Evolutionary conservation across 2,113 vertebrate species (phyloP), one percentile per base, ranked within the genome.

Genomic region (Alligator sinensis): DNA sequence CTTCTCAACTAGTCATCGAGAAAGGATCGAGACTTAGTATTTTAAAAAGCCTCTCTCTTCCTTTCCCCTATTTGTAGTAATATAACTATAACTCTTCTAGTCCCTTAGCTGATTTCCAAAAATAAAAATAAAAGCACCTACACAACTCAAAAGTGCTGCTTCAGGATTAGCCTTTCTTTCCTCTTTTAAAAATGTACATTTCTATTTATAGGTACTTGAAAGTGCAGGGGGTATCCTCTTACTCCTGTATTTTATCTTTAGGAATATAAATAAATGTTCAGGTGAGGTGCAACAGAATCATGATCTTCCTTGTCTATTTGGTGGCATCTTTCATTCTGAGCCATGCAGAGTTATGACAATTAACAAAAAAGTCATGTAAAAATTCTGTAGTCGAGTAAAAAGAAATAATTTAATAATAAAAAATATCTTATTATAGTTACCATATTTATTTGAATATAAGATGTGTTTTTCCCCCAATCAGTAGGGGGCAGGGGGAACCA

Each of bases 61-160:
- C 59, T 68, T 21, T 64, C 13, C 21, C n/a, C 34, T 24, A 34
- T 72, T 47, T 21, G 17, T 24, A 70, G 68, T 21, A 70, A 70
- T 28, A 30, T 55, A 38, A 77, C 4, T 54, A 6, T 27, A 47
- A 9, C 4, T 62, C 54, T 74, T 27, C 28, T 28, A 63, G 9
- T 64, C 55, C 16, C 15, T 80, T 18, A 57, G n/a, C 30, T 79
- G 59, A 14, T 38, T 79, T 72, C 58, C 38, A 77, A 63, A 92
- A 86, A 77, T 58, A 55, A 77, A 72, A 83, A 15, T 6, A 84
- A 75, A 75, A 30, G 21, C 70, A 72, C 34, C 24, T 72, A 47
- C 34, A 72, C 70, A 47, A 47, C 70, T 0, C 0, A 10, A 61
- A 77, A 1, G 3, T 58, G 25, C 3, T 47, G 1, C 47, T 76